Conservation (phyloP, 2,113 vertebrate genomes). For the Struthidea cinerea region DNA sequence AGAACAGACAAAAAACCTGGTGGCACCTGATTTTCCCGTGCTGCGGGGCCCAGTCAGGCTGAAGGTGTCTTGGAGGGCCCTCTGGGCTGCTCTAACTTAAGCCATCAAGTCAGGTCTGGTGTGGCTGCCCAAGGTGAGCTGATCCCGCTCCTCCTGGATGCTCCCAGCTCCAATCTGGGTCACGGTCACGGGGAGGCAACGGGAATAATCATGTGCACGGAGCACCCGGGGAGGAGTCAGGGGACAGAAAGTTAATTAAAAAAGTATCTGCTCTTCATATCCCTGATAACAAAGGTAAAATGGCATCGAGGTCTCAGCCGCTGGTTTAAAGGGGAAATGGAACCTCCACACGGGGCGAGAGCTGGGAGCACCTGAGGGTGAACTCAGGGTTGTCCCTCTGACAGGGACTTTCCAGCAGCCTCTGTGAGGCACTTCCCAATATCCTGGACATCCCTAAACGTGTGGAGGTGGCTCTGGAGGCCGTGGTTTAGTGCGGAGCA, state of each 20-base stretch:
- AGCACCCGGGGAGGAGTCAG: background rate
- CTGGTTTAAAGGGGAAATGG: background rate
- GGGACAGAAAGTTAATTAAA: constrained; percentile 64
- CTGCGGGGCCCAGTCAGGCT: background rate
- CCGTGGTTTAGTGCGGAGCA: fast-evolving
- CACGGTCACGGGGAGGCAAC: background rate
- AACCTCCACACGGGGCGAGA: fast-evolving
- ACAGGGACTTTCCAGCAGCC: background rate
- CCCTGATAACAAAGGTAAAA: background rate
- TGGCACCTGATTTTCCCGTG: background rate
- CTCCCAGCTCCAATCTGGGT: constrained; percentile 10
- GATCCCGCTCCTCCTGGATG: background rate
- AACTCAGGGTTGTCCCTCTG: background rate
- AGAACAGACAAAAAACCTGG: background rate
- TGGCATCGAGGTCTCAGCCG: background rate
- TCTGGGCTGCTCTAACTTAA: constrained; percentile 6
- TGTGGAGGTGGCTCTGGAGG: background rate
- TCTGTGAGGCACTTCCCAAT: background rate
- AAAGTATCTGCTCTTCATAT: background rate
- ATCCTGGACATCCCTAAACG: fast-evolving
- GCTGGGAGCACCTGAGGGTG: background rate
- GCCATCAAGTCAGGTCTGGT: background rate
- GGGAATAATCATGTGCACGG: background rate
- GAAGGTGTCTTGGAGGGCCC: background rate
- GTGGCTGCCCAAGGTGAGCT: background rate